Base-by-base conservation (phyloP, 1,140 invertebrate species). In the Apis florea region DNA sequence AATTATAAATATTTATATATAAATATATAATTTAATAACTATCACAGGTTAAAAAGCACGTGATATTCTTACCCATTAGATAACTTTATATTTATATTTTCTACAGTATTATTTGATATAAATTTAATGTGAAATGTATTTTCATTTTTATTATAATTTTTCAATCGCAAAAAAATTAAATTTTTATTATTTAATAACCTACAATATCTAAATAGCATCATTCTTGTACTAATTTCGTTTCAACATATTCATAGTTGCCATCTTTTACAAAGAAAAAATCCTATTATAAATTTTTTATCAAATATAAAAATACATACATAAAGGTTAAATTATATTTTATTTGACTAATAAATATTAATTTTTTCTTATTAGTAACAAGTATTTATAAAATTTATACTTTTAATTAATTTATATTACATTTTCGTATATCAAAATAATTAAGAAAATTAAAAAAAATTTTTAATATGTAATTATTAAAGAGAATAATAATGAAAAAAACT, bases 61-160 rank as follows among this genome's bases (percentile, higher is more conserved):
- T 70, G 63, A 53, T 17, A 17, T 56, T 61, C 74, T 84, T 84
- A 91, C 90, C 85, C 85, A 79, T 90, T 76, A 1, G 88, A 89
- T 12, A 91, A 73, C 11, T n/a, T 1, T 21, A 83, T 21, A 40
- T 21, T 0, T 51, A 73, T 47, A 0, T 40, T 21, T 63, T 66
- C 17, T 10, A 56, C 61, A 24, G 31, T 21, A n/a, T 67, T 0
- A 2, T 19, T 40, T 1, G 67, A 68, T 21, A 61, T 47, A 66
- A 72, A 72, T 58, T 75, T 81, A 40, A 49, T 13, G 13, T 51
- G 56, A 4, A 72, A 47, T 21, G 53, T 24, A 71, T 78, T 74
- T 51, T 49, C 56, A 79, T 71, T 83, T 61, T 82, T 77, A 13
- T 12, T 26, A n/a, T 49, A 49, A 70, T 68, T 69, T 51, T 84